Percentiles rank a stretch among this genome's conserved stretches.
These are phyloP conservation scores for Cantharis nigra DNA, from an alignment of 2,888 invertebrate species.

Conservation along the genomic window DNA sequence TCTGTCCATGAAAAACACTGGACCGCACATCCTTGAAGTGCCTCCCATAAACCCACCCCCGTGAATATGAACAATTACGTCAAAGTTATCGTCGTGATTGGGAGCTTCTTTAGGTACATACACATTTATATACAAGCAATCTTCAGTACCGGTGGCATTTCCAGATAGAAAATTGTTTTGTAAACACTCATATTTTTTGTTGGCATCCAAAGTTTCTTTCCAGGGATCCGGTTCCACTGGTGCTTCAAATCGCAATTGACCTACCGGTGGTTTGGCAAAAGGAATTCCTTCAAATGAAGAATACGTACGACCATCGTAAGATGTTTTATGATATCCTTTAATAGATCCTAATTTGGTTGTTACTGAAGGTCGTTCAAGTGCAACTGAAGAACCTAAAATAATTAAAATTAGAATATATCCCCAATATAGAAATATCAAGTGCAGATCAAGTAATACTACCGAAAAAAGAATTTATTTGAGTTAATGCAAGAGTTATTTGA, in stretches of 20 bases:
- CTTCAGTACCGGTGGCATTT: conserved; percentile 3
- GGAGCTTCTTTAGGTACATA: conserved; percentile 6
- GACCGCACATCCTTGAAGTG: not conserved
- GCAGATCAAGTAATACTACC: too few relatives aligned
- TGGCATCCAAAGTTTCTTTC: not conserved
- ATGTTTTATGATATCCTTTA: not conserved
- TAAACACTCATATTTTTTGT: not conserved
- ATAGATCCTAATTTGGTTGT: not conserved
- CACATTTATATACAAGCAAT: conserved; percentile 18
- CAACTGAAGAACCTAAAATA: conserved; percentile 4
- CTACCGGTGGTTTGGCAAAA: conserved; percentile 12
- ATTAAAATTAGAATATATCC: not conserved
- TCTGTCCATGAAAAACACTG: conserved; percentile 16
- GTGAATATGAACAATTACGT: conserved; percentile 17
- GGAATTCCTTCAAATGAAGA: conserved; percentile 10
- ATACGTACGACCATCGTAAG: not conserved
- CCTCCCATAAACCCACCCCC: conserved; percentile 12
- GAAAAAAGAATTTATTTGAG: too few relatives aligned
- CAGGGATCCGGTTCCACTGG: conserved; percentile 3
- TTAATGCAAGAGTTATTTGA: too few relatives aligned
- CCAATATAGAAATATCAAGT: too few relatives aligned
- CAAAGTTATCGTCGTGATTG: not conserved
- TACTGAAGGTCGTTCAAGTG: not conserved
- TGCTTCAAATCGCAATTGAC: conserved; percentile 5
- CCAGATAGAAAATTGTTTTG: not conserved